Conservation (phyloP, 2,113 vertebrate genomes). For the Catharus bicknelli region DNA sequence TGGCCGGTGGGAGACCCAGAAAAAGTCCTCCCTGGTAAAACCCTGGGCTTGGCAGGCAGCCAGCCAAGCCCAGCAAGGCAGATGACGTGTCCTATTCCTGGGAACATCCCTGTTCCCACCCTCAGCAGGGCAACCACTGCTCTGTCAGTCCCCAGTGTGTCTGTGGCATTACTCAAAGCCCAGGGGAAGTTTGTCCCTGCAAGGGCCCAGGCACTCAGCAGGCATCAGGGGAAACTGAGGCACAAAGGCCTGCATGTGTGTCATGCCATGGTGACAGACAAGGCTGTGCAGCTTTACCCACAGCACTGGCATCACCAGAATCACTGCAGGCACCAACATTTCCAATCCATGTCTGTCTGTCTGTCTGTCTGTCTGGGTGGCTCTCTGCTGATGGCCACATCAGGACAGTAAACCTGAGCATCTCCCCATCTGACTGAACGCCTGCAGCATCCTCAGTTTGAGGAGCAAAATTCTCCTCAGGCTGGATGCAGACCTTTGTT, state of each 20-base stretch:
- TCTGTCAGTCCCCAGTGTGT: fast-evolving
- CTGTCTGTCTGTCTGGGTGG: neutral
- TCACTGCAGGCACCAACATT: neutral
- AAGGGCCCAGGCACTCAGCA: fast-evolving
- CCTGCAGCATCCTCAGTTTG: neutral
- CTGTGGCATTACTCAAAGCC: neutral
- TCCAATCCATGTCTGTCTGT: neutral
- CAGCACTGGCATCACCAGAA: neutral
- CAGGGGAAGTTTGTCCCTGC: neutral
- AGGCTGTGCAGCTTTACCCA: neutral
- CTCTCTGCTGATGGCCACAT: neutral
- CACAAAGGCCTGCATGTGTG: fast-evolving
- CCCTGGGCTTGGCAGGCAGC: neutral
- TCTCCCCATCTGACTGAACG: neutral
- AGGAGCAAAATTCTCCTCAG: neutral
- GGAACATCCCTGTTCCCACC: no score
- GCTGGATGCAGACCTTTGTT: fast-evolving
- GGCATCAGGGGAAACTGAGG: neutral
- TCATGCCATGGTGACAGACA: fast-evolving
- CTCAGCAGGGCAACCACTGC: neutral
- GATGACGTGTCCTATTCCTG: neutral
- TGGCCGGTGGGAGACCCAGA: slow-evolving; percentile 37
- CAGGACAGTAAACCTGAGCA: neutral
- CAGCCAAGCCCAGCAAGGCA: neutral
- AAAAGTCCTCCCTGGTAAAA: neutral